A percentile compares a stretch with the other conserved stretches of the same genome.
Conservation (phyloP, 2,888 invertebrate species). For the Mycogona germanica region DNA sequence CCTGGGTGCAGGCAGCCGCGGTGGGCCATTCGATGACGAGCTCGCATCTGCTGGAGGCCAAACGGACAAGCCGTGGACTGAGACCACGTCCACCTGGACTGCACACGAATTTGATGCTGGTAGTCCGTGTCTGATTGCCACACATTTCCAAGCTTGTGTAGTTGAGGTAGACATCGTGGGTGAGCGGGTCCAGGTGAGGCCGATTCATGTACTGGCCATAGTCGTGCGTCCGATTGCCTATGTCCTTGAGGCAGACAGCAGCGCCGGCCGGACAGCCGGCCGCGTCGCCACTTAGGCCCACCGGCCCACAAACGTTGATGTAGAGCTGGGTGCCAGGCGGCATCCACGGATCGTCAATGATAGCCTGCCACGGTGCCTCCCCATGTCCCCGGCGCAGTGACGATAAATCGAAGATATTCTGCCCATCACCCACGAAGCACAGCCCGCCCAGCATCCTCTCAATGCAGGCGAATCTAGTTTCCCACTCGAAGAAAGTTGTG, state of each 20-base stretch:
- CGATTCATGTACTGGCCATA: conserved; percentile 6
- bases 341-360: background rate
- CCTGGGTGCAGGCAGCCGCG: conserved; percentile 13
- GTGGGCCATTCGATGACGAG: conserved; percentile 18
- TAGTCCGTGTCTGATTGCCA: background rate
- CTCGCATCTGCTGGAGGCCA: conserved; percentile 11
- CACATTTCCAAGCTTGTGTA: conserved; percentile 10
- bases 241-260: conserved; percentile 16
- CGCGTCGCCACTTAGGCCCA: background rate
- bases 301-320: conserved; percentile 17
- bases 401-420: conserved; percentile 11
- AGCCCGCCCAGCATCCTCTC: background rate
- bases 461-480: conserved; percentile 11
- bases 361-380: conserved; percentile 7
- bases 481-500: conserved; percentile 14
- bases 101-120: conserved; percentile 12
- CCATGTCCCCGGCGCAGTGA: conserved; percentile 3
- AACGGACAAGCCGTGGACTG: conserved; percentile 9
- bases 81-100: conserved; percentile 2
- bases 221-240: background rate
- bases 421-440: conserved; percentile 8
- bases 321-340: background rate
- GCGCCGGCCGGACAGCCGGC: conserved; percentile 10
- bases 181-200: conserved; percentile 3
- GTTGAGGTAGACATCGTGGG: background rate